Evolutionary conservation across 2,797 vertebrate species (phyloP).

Genomic region (Lophotriccus pileatus): DNA sequence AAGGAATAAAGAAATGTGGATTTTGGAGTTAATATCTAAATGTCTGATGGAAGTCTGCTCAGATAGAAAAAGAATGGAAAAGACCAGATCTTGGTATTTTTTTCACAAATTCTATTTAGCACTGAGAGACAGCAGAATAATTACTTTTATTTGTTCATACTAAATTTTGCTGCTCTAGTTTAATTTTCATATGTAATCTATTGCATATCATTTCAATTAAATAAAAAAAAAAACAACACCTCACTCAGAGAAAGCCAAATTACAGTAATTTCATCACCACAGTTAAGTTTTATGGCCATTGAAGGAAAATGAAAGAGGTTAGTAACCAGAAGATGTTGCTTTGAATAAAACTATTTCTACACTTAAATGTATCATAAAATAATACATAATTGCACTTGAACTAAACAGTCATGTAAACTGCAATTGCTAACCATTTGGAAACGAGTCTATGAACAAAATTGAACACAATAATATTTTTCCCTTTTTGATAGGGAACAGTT

Average conservation of each 20-base stretch:
- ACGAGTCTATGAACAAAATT: not conserved
- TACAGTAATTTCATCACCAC: not conserved
- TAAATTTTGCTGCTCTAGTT: not conserved
- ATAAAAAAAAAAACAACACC: not conserved
- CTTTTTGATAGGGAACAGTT: constrained; percentile 6
- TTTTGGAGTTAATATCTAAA: not conserved
- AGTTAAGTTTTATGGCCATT: not conserved
- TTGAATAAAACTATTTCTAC: constrained; percentile 4
- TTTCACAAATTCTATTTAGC: not conserved
- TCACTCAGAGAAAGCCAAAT: not conserved
- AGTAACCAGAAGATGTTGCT: not conserved
- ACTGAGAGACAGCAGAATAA: not conserved
- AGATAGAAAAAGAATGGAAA: not conserved
- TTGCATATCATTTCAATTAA: not conserved
- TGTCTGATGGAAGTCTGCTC: not conserved
- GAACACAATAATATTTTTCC: not conserved
- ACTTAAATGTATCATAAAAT: not conserved
- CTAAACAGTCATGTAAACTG: not conserved
- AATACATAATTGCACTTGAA: constrained; percentile 10
- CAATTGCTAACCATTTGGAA: not conserved
- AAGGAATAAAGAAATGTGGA: not conserved
- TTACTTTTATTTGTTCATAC: not conserved
- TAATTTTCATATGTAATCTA: not conserved
- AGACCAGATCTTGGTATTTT: not conserved
- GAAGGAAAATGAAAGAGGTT: constrained; percentile 18